Percentiles rank a stretch among this genome's conserved stretches.
Evolutionary conservation across 2,113 vertebrate genomes (phyloP).

Genomic region (Grus americana): DNA sequence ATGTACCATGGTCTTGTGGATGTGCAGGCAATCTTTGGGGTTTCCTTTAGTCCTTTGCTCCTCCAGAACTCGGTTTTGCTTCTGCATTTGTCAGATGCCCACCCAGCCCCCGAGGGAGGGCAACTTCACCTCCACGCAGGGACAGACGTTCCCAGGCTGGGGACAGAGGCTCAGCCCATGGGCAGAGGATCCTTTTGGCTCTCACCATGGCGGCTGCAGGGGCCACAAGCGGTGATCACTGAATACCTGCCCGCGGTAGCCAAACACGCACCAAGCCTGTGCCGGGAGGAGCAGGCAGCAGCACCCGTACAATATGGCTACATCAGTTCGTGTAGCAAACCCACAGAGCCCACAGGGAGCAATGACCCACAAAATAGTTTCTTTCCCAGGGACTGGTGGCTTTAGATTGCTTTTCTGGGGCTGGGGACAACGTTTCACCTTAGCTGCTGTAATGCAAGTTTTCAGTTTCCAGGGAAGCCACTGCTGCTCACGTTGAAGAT

Average conservation of each 20-base stretch:
- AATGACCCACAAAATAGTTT: not conserved
- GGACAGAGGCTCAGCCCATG: not conserved
- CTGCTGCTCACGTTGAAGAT: not conserved
- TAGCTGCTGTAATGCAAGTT: not conserved
- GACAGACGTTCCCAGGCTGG: not conserved
- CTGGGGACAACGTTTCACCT: not conserved
- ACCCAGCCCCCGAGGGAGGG: not conserved
- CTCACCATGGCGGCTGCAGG: rapidly evolving
- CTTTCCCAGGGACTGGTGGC: not conserved
- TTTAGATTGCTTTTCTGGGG: rapidly evolving
- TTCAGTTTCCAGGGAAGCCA: not conserved
- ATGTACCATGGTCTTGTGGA: not conserved
- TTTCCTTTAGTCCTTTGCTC: not conserved
- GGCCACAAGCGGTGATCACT: not conserved
- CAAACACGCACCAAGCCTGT: not conserved
- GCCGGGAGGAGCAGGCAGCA: not conserved
- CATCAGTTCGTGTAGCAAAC: not conserved
- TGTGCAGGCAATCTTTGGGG: not conserved
- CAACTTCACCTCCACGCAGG: not conserved
- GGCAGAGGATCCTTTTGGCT: not conserved
- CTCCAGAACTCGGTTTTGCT: not conserved
- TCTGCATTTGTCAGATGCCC: not conserved
- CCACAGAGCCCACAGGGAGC: not conserved
- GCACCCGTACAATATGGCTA: rapidly evolving
- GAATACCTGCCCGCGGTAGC: not conserved